Evolutionary conservation across 1,140 invertebrate genomes (phyloP).

Genomic region (Helicorthomorpha holstii): DNA sequence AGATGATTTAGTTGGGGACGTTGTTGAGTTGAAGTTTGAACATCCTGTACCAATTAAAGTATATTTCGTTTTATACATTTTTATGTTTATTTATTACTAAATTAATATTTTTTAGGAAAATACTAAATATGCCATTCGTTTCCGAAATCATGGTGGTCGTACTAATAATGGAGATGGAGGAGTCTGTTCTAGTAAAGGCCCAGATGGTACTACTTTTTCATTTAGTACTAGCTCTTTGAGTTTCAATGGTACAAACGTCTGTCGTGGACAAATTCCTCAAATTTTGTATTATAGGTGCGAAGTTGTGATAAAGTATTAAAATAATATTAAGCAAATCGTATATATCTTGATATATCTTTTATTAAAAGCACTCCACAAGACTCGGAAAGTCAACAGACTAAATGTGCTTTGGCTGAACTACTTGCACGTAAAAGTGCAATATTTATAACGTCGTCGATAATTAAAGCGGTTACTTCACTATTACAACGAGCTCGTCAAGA

Average conservation of each 20-base stretch:
- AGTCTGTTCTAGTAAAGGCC: conserved; percentile 63
- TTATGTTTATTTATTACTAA: neutral
- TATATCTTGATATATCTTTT: conserved; percentile 1
- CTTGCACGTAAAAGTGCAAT: conserved; percentile 54
- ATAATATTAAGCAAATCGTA: too few species aligned
- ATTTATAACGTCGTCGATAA: conserved; percentile 49
- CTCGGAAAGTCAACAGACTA: conserved; percentile 42
- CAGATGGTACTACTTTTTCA: conserved; percentile 81
- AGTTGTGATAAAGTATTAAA: too few species aligned
- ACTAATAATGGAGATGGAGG: conserved; percentile 88
- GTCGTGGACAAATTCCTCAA: conserved; percentile 83
- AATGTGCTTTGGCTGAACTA: conserved; percentile 45
- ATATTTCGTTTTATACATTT: too few species aligned
- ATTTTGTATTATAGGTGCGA: conserved; percentile 63
- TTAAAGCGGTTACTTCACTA: conserved; percentile 50
- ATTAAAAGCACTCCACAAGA: conserved; percentile 40
- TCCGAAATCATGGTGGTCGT: conserved; percentile 77
- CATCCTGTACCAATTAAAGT: conserved; percentile 69
- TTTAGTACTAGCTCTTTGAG: conserved; percentile 82
- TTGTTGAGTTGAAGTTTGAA: conserved; percentile 81
- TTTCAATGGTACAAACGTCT: conserved; percentile 85
- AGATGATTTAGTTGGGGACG: conserved; percentile 48
- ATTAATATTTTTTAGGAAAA: conserved; percentile 42
- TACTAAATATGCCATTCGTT: conserved; percentile 67
- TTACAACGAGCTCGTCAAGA: conserved; percentile 41